Percentiles rank a stretch among this genome's conserved stretches.
These are phyloP conservation scores for Meriones psammophilus DNA, from an alignment of 2,797 vertebrate species.

Conservation along the genomic window DNA sequence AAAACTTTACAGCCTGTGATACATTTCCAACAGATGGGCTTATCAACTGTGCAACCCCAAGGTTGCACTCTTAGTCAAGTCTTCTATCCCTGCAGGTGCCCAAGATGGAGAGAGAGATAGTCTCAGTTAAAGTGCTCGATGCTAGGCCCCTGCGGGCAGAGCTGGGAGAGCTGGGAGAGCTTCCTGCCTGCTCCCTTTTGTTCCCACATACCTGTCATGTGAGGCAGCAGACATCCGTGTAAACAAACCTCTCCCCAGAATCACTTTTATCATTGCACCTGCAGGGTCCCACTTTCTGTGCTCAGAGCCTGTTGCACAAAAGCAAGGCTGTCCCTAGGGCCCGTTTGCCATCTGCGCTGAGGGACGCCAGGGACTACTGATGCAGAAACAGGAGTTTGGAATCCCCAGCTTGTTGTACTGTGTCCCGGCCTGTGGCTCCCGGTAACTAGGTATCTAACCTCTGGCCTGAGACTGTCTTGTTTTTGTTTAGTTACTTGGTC, in stretches of 20 bases:
- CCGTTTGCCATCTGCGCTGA: not conserved
- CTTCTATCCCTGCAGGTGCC: not conserved
- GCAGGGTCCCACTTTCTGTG: constrained; percentile 11
- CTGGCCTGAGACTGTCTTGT: not conserved
- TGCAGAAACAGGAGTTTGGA: not conserved
- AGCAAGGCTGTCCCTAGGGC: constrained; percentile 38
- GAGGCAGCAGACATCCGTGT: not conserved
- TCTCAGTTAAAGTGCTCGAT: not conserved
- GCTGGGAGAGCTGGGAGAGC: not conserved
- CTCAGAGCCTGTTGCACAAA: not conserved
- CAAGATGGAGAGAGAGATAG: not conserved
- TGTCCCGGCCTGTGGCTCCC: not conserved
- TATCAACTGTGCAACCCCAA: not conserved
- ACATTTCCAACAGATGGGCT: not conserved
- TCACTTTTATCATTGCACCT: constrained; percentile 53
- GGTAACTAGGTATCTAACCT: not conserved
- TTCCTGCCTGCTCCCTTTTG: not conserved
- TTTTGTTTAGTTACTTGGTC: not conserved
- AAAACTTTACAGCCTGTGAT: not conserved
- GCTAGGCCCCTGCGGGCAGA: not conserved
- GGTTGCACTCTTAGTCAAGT: not conserved
- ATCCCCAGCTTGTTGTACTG: not conserved
- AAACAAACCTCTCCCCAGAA: constrained; percentile 9
- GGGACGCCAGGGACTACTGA: not conserved
- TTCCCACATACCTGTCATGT: not conserved